phyloP scores from a whole-genome alignment of 2,113 vertebrate genomes.

The Arvicanthis niloticus region DNA sequence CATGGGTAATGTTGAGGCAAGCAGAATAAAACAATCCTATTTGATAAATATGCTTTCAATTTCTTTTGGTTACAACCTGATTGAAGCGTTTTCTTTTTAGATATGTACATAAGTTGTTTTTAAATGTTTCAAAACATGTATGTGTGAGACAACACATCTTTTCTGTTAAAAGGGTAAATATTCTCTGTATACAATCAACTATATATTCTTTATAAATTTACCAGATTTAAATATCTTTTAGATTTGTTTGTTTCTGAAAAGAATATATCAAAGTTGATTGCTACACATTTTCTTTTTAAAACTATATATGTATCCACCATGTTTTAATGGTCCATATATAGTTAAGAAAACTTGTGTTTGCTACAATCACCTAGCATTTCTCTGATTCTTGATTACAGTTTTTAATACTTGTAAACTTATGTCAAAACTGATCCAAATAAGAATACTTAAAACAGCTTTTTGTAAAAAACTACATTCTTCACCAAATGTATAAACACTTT shows the following conservation, averaged over 20 bases:
- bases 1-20: not conserved
- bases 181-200: slow-evolving; percentile 22
- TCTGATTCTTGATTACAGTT: not conserved
- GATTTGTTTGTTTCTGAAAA: slow-evolving; percentile 32
- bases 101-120: not conserved
- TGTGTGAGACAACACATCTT: not conserved
- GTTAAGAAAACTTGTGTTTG: slow-evolving; percentile 13
- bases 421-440: not conserved
- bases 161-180: slow-evolving; percentile 13
- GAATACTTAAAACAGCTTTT: not conserved
- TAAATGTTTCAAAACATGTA: not conserved
- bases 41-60: not conserved
- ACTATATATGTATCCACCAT: not conserved
- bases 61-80: not conserved
- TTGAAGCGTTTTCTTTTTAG: slow-evolving; percentile 49
- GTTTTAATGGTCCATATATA: not conserved
- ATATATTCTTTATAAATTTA: slow-evolving; percentile 1
- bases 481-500: not conserved
- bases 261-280: not conserved
- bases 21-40: slow-evolving; percentile 33
- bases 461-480: not conserved
- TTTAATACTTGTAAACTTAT: slow-evolving; percentile 45
- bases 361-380: not conserved
- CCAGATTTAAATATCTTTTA: slow-evolving; percentile 21
- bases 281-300: not conserved